phyloP scores from a whole-genome alignment of 2,113 vertebrate species.

The Solea solea region DNA sequence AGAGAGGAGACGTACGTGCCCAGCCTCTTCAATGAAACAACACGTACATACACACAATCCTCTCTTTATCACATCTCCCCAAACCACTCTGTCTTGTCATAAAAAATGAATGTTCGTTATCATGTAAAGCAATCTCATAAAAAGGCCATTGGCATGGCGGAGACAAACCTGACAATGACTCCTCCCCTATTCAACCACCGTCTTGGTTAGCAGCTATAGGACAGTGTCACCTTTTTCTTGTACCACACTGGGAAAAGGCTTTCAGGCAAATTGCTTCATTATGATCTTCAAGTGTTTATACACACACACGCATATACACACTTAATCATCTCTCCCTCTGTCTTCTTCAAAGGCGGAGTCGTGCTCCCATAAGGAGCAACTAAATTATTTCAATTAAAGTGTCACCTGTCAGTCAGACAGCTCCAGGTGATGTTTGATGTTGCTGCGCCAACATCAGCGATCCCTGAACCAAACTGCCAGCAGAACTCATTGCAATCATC shows the following conservation, averaged over 20 bases:
- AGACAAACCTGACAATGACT: constrained; percentile 19
- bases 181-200: constrained; percentile 17
- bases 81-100: constrained; percentile 6
- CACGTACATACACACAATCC: constrained; percentile 13
- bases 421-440: constrained; percentile 67
- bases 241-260: constrained; percentile 4
- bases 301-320: neutral
- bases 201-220: constrained; percentile 23
- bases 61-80: constrained; percentile 16
- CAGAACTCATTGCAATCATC: constrained; percentile 74
- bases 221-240: constrained; percentile 18
- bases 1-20: constrained; percentile 1
- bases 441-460: constrained; percentile 55
- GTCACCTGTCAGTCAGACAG: constrained; percentile 76
- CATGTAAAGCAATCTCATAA: constrained; percentile 22
- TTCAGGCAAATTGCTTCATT: constrained; percentile 30
- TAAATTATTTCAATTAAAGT: constrained; percentile 74
- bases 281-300: constrained; percentile 17
- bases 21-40: constrained; percentile 9
- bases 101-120: constrained; percentile 45
- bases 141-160: constrained; percentile 24
- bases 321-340: constrained; percentile 11
- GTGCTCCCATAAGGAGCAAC: constrained; percentile 53
- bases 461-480: constrained; percentile 45
- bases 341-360: constrained; percentile 21